phyloP scores from a whole-genome alignment of 2,113 vertebrate genomes.

The Silurus asotus region DNA sequence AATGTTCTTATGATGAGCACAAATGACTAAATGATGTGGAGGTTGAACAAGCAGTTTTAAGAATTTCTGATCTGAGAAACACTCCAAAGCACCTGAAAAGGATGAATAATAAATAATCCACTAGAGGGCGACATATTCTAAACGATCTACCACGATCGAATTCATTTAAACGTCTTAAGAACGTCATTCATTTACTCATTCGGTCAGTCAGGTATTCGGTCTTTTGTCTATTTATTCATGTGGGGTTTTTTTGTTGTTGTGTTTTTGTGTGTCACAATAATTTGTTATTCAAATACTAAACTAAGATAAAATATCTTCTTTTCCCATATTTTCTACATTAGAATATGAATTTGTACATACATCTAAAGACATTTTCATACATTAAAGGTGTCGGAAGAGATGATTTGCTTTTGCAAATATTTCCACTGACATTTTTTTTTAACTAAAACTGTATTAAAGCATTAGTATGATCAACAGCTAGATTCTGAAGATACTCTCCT shows the following conservation, averaged over 20 bases:
- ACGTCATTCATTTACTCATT: background rate
- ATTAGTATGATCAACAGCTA: background rate
- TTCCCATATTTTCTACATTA: background rate
- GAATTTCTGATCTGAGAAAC: no score
- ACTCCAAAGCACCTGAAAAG: no score
- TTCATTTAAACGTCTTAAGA: no score
- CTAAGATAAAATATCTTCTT: background rate
- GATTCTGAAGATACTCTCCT: background rate
- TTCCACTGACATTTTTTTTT: background rate
- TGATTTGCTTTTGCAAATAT: background rate
- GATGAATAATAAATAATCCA: background rate
- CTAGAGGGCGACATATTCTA: constrained; percentile 24
- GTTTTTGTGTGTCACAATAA: background rate
- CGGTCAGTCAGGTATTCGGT: background rate
- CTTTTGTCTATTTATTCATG: background rate
- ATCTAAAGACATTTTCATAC: background rate
- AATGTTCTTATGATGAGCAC: no score
- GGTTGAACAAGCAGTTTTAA: no score
- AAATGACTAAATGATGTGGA: no score
- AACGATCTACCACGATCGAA: background rate
- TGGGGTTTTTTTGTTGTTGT: background rate
- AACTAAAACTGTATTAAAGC: background rate
- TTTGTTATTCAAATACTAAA: background rate
- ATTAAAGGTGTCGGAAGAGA: background rate
- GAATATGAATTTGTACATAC: background rate